Evolutionary conservation across 2,888 invertebrate species (phyloP).

Genomic region (Sclerodermus sp.): DNA sequence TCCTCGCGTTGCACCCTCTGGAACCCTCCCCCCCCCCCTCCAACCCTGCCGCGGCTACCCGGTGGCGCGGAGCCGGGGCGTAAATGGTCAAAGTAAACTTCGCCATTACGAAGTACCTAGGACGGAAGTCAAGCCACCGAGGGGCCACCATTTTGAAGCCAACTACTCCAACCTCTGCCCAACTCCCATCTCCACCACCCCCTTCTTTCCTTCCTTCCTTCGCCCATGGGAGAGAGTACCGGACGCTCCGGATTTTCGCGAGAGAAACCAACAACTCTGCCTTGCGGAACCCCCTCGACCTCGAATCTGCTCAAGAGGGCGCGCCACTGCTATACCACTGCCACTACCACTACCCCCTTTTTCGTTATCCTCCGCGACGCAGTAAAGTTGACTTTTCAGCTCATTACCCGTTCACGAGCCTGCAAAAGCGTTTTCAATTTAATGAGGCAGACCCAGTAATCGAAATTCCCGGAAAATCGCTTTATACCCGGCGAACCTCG

Average conservation of each 20-base stretch:
- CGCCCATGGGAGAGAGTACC: no score
- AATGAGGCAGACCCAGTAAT: no score
- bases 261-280: no score
- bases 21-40: slow-evolving; percentile 17
- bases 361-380: neutral
- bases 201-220: no score
- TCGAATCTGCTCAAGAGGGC: slow-evolving; percentile 8
- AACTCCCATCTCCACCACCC: slow-evolving; percentile 1
- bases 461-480: no score
- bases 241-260: no score
- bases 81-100: slow-evolving; percentile 57
- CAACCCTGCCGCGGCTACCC: slow-evolving; percentile 20
- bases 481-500: no score
- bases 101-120: slow-evolving; percentile 50
- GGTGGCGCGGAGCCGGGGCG: slow-evolving; percentile 38
- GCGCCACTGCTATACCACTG: neutral
- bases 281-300: slow-evolving; percentile 8
- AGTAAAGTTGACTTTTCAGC: slow-evolving; percentile 6
- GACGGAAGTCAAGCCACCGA: slow-evolving; percentile 28
- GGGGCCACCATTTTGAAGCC: no score
- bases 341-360: neutral
- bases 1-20: neutral
- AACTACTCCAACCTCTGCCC: slow-evolving; percentile 9
- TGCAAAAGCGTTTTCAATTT: no score
- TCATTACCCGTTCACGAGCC: slow-evolving; percentile 1